Base-by-base conservation (phyloP, 2,113 vertebrate genomes). In the Aplodontia rufa region DNA sequence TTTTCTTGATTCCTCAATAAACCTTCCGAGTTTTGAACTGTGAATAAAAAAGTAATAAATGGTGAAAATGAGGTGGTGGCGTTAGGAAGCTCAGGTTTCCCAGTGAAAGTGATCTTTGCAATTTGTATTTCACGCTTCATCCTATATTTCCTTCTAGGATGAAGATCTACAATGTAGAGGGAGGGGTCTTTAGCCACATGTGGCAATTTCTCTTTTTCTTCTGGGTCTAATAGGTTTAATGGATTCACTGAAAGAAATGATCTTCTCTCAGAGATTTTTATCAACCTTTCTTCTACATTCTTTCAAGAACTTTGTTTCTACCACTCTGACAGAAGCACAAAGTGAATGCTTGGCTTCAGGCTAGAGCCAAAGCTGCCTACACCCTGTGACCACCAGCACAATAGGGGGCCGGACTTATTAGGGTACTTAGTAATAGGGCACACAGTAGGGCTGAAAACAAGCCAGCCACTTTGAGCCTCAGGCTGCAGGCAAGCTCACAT, bases 1-100 rank as follows among this genome's bases (percentile, higher is more conserved):
- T 47, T 89, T 45, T 14, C 74, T 66, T 64, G 60, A 91, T 58
- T 93, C 19, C 37, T 93, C 51, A 66, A 69, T 93, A 60, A 96
- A 71, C 28, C 82, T 69, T 75, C 69, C 62, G 62, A 37, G 8
- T 76, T 87, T 72, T 66, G 45, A 55, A 35, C 71, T 69, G 51
- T 7, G 5, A 58, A 71, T 17, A 87, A 62, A 53, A 69, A 90
- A 45, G 10, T 24, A 53, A 40, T n/a, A 35, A 71, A 11, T 64
- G 66, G 37, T 28, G 5, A 1, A 79, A 78, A 74, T 55, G 28
- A 92, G 84, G 80, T 12, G 6, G 42, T 28, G 26, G 30, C 55
- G 58, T 1, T 13, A 69, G 79, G 62, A 8, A 64, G 45, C 20
- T 58, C n/a, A 66, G 68, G 62, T 81, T 93, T 74, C 79, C 78